phyloP scores from a whole-genome alignment of 2,888 invertebrate genomes.

The Entomobrya proxima region DNA sequence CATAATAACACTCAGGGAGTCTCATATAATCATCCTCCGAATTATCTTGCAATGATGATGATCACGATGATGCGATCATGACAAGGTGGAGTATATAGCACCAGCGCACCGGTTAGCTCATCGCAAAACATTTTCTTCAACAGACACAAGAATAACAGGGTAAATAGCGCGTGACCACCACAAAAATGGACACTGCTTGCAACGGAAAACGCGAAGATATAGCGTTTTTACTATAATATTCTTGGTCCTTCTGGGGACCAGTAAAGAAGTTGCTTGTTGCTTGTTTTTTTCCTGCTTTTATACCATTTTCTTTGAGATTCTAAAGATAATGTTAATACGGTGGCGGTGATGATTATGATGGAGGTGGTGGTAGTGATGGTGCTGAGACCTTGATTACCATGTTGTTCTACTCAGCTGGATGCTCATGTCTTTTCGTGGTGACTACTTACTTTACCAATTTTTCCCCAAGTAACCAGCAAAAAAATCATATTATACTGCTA shows the following conservation, averaged over 20 bases:
- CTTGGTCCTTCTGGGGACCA: background rate
- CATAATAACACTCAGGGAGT: conserved; percentile 14
- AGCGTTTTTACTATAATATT: background rate
- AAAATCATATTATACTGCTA: background rate
- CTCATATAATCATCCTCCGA: conserved; percentile 16
- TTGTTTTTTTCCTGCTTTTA: background rate
- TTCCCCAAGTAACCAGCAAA: background rate
- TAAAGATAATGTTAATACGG: conserved; percentile 13
- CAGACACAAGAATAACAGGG: background rate
- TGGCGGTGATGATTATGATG: background rate
- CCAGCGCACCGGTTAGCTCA: background rate
- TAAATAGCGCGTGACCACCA: conserved; percentile 10
- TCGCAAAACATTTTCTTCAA: background rate
- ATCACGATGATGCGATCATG: background rate
- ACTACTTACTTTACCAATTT: conserved; percentile 44
- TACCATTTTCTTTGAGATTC: background rate
- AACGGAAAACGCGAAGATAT: background rate
- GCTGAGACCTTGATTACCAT: conserved; percentile 65
- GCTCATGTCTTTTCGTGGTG: conserved; percentile 62
- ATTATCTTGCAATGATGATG: too few relatives aligned
- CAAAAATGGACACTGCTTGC: conserved; percentile 7
- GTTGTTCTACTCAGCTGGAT: conserved; percentile 64
- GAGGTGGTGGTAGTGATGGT: conserved; percentile 43
- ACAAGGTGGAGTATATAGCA: conserved; percentile 33
- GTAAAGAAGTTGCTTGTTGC: conserved; percentile 2